Evolutionary conservation across 2,797 vertebrate genomes (phyloP).

Genomic region (Loris lydekkerianus): DNA sequence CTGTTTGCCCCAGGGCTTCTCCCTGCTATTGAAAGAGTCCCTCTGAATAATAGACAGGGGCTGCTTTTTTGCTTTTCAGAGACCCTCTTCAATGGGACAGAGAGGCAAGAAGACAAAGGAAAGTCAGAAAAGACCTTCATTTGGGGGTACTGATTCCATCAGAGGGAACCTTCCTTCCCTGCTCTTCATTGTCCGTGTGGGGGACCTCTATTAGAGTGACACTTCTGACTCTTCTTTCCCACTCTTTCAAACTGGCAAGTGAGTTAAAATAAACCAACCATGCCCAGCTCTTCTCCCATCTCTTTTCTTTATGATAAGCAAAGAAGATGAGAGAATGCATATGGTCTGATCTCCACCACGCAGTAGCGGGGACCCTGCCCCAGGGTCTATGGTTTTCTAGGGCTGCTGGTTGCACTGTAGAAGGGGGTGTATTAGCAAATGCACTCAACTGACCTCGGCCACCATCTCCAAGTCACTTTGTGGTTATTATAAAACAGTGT

Average conservation of each 20-base stretch:
- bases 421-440: not conserved
- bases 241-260: not conserved
- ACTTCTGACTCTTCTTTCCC: not conserved
- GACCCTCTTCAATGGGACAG: no score
- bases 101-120: not conserved
- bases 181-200: not conserved
- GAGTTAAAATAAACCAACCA: not conserved
- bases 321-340: not conserved
- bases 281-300: not conserved
- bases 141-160: not conserved
- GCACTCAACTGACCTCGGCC: not conserved
- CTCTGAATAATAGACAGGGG: no score
- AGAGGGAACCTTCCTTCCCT: not conserved
- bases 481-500: not conserved
- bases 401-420: not conserved
- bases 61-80: no score
- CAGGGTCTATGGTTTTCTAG: not conserved
- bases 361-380: not conserved
- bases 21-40: no score
- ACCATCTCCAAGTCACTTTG: constrained; percentile 39
- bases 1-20: no score
- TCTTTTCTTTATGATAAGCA: not conserved
- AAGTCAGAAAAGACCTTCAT: not conserved
- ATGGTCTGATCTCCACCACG: not conserved
- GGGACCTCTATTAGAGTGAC: not conserved